Conservation (phyloP, 2,888 invertebrate genomes). For the Hoplodrina ambigua region DNA sequence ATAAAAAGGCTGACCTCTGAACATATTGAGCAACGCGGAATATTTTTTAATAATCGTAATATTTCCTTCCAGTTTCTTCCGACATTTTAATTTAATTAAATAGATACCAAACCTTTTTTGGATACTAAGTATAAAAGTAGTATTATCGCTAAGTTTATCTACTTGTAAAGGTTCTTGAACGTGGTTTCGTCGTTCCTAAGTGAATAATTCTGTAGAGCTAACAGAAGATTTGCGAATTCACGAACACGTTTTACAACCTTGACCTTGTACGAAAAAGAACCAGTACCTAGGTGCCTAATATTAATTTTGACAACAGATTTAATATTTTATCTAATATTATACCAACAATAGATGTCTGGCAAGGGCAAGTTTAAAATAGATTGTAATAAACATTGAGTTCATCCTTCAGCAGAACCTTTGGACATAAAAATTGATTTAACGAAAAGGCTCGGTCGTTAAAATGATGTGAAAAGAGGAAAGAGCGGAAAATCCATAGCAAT, state of each 20-base stretch:
- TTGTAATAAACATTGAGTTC: slow-evolving; percentile 15
- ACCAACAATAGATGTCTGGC: slow-evolving; percentile 6
- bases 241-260: slow-evolving; percentile 12
- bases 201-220: slow-evolving; percentile 37
- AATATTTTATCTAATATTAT: slow-evolving; percentile 3
- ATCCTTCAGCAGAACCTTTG: background rate
- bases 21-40: slow-evolving; percentile 26
- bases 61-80: background rate
- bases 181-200: slow-evolving; percentile 1
- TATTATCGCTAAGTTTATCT: slow-evolving; percentile 13
- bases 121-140: slow-evolving; percentile 4
- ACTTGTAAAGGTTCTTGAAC: slow-evolving; percentile 13
- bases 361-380: slow-evolving; percentile 24
- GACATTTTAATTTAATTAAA: background rate
- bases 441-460: slow-evolving; percentile 20
- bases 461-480: slow-evolving; percentile 22
- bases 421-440: slow-evolving; percentile 23
- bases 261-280: slow-evolving; percentile 28
- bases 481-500: slow-evolving; percentile 48
- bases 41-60: slow-evolving; percentile 16
- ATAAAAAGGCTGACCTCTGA: slow-evolving; percentile 51
- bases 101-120: background rate
- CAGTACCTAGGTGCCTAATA: background rate
- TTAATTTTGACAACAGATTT: slow-evolving; percentile 19
- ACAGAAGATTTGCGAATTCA: slow-evolving; percentile 26